Conservation (phyloP, 2,113 vertebrate genomes). For the Marmota monax region DNA sequence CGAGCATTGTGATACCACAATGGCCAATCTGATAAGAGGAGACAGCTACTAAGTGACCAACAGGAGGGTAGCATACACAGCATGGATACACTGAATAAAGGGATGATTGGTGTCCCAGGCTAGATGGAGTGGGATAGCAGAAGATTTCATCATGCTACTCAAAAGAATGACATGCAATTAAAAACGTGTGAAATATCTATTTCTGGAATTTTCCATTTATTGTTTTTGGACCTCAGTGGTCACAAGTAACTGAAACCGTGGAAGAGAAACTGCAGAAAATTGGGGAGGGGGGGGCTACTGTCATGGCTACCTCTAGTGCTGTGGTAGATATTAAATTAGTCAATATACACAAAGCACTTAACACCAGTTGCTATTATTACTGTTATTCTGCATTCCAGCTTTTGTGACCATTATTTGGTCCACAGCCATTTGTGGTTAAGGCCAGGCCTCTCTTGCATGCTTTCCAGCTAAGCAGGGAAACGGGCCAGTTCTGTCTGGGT, state of each 20-base stretch:
- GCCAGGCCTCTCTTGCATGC: not conserved
- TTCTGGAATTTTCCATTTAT: not conserved
- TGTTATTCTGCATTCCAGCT: not conserved
- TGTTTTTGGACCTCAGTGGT: not conserved
- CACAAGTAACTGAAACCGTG: not conserved
- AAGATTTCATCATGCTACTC: not conserved
- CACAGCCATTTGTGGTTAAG: not conserved
- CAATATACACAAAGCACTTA: no score
- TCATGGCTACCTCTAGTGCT: not conserved
- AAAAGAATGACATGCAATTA: not conserved
- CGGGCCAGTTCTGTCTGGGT: not conserved
- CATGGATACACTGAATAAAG: not conserved
- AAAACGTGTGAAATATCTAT: not conserved
- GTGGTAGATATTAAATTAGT: not conserved
- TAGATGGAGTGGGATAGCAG: not conserved
- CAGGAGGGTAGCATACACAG: not conserved
- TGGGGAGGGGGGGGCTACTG: no score
- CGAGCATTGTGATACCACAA: not conserved
- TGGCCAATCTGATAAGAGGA: not conserved
- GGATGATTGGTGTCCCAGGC: not conserved
- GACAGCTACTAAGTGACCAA: no score
- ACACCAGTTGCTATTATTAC: rapidly evolving
- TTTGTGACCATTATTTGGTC: not conserved
- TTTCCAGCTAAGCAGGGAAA: not conserved
- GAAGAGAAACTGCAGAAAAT: not conserved